Conservation (phyloP, 2,888 invertebrate genomes). For the Teinopalpus imperialis region DNA sequence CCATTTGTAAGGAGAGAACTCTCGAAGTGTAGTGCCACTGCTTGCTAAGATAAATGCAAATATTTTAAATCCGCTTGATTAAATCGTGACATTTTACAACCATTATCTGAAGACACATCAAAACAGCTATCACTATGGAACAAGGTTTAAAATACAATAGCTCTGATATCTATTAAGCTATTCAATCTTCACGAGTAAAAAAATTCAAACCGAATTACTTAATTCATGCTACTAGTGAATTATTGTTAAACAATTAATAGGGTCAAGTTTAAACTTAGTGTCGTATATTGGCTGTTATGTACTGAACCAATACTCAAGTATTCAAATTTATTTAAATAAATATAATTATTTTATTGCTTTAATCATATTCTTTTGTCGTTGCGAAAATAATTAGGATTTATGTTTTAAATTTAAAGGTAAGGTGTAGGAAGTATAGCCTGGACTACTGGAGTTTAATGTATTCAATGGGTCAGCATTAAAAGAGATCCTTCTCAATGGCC, state of each 20-base stretch:
- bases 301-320: too few relatives aligned
- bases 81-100: slow-evolving; percentile 23
- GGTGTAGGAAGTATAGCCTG: too few relatives aligned
- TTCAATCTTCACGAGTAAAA: slow-evolving; percentile 17
- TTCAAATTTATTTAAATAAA: slow-evolving; percentile 12
- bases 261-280: slow-evolving; percentile 29
- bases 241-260: slow-evolving; percentile 25
- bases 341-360: too few relatives aligned
- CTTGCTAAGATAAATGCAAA: slow-evolving; percentile 37
- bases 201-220: too few relatives aligned
- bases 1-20: slow-evolving; percentile 35
- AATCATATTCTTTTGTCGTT: too few relatives aligned
- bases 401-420: too few relatives aligned
- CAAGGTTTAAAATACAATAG: slow-evolving; percentile 18
- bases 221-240: neutral
- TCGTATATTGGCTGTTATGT: neutral
- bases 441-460: too few relatives aligned
- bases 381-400: too few relatives aligned
- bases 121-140: neutral
- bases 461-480: too few relatives aligned
- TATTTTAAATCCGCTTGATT: slow-evolving; percentile 30
- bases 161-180: neutral
- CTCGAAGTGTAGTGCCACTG: slow-evolving; percentile 26
- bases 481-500: too few relatives aligned
- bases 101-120: neutral